These are phyloP conservation scores for Siniperca obscura DNA, from an alignment of 2,797 vertebrate species.

Conservation along the genomic window DNA sequence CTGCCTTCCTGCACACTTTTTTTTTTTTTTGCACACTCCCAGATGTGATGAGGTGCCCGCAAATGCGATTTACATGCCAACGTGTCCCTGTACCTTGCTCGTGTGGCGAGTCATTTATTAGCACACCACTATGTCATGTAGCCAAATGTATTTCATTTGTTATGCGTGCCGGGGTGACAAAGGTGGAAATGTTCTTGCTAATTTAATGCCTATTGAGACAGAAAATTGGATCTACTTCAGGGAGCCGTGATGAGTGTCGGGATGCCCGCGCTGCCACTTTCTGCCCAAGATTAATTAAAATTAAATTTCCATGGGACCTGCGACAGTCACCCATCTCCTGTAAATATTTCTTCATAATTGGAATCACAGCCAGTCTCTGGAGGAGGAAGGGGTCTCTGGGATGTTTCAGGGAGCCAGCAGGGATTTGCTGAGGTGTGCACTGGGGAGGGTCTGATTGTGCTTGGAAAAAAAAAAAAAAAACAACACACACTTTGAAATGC, in stretches of 20 bases:
- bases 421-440: slow-evolving; percentile 63
- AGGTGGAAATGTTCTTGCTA: slow-evolving; percentile 83
- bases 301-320: slow-evolving; percentile 76
- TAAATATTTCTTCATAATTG: slow-evolving; percentile 83
- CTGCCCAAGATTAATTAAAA: slow-evolving; percentile 85
- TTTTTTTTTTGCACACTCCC: slow-evolving; percentile 12
- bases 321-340: slow-evolving; percentile 73
- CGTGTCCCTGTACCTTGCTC: slow-evolving; percentile 22
- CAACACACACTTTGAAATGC: slow-evolving; percentile 21
- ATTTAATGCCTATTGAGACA: slow-evolving; percentile 87
- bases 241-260: slow-evolving; percentile 72
- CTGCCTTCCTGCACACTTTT: slow-evolving; percentile 43
- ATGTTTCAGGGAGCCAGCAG: slow-evolving; percentile 47
- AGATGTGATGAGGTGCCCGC: slow-evolving; percentile 34
- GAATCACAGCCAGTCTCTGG: slow-evolving; percentile 69
- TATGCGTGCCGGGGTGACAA: slow-evolving; percentile 75
- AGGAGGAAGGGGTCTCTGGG: slow-evolving; percentile 50
- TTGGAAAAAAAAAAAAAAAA: slow-evolving; percentile 17
- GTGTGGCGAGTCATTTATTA: slow-evolving; percentile 73
- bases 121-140: slow-evolving; percentile 75
- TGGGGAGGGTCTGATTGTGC: slow-evolving; percentile 21
- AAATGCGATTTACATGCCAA: slow-evolving; percentile 48
- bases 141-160: slow-evolving; percentile 81
- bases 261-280: slow-evolving; percentile 78
- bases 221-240: slow-evolving; percentile 85